These are phyloP conservation scores for Terrapene triunguis DNA, from an alignment of 2,113 vertebrate genomes.

Conservation along the genomic window DNA sequence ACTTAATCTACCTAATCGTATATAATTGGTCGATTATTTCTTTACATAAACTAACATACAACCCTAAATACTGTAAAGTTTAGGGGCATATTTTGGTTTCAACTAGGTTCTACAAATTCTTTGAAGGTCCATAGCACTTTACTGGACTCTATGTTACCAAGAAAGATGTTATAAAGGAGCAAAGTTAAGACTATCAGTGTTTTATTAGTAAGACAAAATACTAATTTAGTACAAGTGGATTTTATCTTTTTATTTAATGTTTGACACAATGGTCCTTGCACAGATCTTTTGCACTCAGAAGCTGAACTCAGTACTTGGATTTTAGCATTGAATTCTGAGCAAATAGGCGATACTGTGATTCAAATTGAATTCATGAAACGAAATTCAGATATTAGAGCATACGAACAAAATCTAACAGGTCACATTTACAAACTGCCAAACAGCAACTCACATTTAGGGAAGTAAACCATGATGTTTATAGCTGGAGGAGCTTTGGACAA, in stretches of 20 bases:
- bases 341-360: neutral
- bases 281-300: neutral
- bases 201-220: neutral
- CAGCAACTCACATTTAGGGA: neutral
- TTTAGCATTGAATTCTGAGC: neutral
- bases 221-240: neutral
- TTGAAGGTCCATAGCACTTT: neutral
- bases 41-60: neutral
- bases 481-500: neutral
- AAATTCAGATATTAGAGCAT: neutral
- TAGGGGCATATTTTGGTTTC: neutral
- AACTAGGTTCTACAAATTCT: neutral
- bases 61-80: neutral
- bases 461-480: neutral
- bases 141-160: neutral
- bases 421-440: neutral
- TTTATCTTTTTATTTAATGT: neutral
- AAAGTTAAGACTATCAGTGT: neutral
- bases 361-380: fast-evolving
- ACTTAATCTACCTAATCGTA: neutral
- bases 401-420: neutral
- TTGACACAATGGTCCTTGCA: neutral
- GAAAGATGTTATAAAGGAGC: neutral
- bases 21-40: neutral
- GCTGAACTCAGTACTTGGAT: neutral